A percentile compares a stretch with the other conserved stretches of the same genome.
Conservation (phyloP, 2,888 invertebrate species). For the Agapostemon virescens region DNA sequence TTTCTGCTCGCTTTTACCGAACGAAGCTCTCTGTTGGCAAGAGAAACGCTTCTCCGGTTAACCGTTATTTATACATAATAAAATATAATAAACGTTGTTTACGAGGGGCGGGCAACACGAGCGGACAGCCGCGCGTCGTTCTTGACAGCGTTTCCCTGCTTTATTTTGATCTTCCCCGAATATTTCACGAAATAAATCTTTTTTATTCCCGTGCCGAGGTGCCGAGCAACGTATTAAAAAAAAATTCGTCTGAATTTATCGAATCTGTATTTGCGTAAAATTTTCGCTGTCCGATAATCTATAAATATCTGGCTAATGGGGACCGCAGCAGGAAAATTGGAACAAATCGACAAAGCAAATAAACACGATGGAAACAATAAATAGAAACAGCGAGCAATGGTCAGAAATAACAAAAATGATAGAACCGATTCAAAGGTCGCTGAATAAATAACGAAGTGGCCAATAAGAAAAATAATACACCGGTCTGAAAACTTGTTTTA, state of each 20-base stretch:
- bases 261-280: not conserved
- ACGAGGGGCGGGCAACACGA: not conserved
- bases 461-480: not conserved
- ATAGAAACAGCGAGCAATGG: not conserved
- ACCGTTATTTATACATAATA: not conserved
- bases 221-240: not conserved
- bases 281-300: not conserved
- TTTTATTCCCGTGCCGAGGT: not conserved
- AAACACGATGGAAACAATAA: not conserved
- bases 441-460: not conserved
- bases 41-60: not conserved
- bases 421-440: not conserved
- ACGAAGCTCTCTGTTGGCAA: not conserved
- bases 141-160: not conserved
- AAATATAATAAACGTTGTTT: not conserved
- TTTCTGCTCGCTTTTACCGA: not conserved
- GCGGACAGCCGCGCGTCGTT: not conserved
- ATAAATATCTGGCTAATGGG: too few relatives aligned
- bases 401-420: not conserved
- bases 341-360: not conserved
- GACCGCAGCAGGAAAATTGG: not conserved
- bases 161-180: not conserved
- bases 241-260: too few relatives aligned
- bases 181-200: not conserved
- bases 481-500: not conserved